Evolutionary conservation across 2,113 vertebrate genomes (phyloP).

Genomic region (Piprites chloris): DNA sequence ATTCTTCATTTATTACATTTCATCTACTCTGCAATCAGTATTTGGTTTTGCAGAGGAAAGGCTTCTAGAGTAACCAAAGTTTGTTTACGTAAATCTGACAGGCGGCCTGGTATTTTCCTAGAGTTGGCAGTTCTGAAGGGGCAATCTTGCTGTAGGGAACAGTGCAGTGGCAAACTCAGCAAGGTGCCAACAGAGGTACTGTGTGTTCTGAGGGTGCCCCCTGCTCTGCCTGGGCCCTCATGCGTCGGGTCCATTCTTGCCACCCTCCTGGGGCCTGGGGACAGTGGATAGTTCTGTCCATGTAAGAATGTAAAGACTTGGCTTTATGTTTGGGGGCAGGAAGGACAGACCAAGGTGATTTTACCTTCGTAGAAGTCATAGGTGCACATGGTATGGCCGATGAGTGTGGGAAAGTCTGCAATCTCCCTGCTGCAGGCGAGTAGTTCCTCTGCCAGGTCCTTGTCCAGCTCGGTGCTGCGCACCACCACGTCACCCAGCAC

Average conservation of each 20-base stretch:
- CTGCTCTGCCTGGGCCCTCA: not conserved
- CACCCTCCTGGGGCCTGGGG: not conserved
- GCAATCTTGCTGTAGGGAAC: not conserved
- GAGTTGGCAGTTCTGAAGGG: not conserved
- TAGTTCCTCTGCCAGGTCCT: conserved; percentile 75
- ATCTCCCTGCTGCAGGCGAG: conserved; percentile 79
- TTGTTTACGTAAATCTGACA: not conserved
- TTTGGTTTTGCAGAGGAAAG: conserved; percentile 8
- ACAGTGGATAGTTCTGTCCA: not conserved
- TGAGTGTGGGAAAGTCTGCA: conserved; percentile 68
- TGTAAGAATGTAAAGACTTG: rapidly evolving
- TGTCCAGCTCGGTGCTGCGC: conserved; percentile 82
- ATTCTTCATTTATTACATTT: conserved; percentile 42
- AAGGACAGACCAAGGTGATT: not conserved
- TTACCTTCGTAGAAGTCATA: conserved; percentile 89
- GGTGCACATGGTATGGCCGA: conserved; percentile 85
- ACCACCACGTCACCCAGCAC: conserved; percentile 83
- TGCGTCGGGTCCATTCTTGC: not conserved
- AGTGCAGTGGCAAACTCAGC: not conserved
- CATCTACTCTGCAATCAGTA: conserved; percentile 13
- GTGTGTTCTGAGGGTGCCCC: not conserved
- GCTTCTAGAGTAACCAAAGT: not conserved
- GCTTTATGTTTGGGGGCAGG: rapidly evolving
- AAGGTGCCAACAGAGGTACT: not conserved
- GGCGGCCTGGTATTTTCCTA: not conserved